Evolutionary conservation across 1,140 invertebrate species (phyloP).

Genomic region (Drosophila arawakana): DNA sequence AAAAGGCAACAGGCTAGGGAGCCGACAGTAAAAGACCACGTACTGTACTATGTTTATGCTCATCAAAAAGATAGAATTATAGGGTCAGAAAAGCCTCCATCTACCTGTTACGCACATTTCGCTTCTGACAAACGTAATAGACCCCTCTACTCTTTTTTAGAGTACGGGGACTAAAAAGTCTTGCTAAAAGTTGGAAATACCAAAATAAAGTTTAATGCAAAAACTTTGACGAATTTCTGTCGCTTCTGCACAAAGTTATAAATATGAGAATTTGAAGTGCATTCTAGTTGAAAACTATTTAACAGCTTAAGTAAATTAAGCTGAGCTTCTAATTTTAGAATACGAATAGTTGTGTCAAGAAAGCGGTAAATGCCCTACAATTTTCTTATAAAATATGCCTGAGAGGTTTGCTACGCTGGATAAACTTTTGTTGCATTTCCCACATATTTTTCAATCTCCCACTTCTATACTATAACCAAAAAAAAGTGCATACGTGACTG

Average conservation of each 20-base stretch:
- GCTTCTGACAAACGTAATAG: too few relatives aligned
- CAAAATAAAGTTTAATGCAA: background rate
- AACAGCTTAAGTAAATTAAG: too few relatives aligned
- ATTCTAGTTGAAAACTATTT: too few relatives aligned
- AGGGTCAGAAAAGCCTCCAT: too few relatives aligned
- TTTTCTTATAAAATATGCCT: background rate
- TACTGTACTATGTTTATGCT: too few relatives aligned
- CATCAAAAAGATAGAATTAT: too few relatives aligned
- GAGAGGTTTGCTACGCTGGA: background rate
- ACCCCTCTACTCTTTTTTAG: too few relatives aligned
- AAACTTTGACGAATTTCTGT: background rate
- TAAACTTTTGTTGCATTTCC: conserved; percentile 50
- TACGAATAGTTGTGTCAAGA: background rate
- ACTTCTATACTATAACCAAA: conserved; percentile 22
- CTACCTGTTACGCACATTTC: too few relatives aligned
- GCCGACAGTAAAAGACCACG: too few relatives aligned
- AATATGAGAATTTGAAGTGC: background rate
- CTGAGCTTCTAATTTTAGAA: too few relatives aligned
- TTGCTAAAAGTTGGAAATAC: background rate
- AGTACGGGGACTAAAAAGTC: too few relatives aligned
- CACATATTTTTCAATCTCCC: conserved; percentile 38
- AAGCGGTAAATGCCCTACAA: background rate
- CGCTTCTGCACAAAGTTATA: background rate
- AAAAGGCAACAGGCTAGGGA: too few relatives aligned
- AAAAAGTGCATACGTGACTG: conserved; percentile 62